Conservation (phyloP, 2,888 invertebrate species). For the Colostygia pectinataria region DNA sequence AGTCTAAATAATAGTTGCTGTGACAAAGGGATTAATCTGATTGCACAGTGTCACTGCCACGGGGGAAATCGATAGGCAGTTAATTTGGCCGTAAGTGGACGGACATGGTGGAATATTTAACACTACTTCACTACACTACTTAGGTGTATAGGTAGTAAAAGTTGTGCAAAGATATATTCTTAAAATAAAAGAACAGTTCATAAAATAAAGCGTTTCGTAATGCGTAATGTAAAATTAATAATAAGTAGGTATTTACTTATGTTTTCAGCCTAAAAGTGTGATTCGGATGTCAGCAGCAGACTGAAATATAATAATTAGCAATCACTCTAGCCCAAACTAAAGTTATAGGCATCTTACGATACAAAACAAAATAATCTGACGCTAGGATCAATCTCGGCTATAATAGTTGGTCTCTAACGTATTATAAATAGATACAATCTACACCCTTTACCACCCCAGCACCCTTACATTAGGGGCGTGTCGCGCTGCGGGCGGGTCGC, state of each 20-base stretch:
- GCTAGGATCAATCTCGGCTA: too few relatives aligned
- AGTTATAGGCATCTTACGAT: too few relatives aligned
- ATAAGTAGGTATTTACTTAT: too few relatives aligned
- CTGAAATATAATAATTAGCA: too few relatives aligned
- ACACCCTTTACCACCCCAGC: slow-evolving; percentile 20
- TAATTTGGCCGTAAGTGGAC: slow-evolving; percentile 50
- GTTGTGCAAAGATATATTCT: too few relatives aligned
- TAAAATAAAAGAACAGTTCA: too few relatives aligned
- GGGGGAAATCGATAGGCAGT: slow-evolving; percentile 45
- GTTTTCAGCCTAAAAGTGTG: too few relatives aligned
- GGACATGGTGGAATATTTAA: slow-evolving; percentile 3
- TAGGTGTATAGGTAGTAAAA: background rate
- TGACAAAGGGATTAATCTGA: slow-evolving; percentile 35
- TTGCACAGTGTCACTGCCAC: slow-evolving; percentile 40
- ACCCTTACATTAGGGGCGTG: slow-evolving; percentile 50
- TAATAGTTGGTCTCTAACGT: background rate
- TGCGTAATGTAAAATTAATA: too few relatives aligned
- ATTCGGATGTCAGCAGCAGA: too few relatives aligned
- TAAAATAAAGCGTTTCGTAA: too few relatives aligned
- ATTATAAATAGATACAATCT: slow-evolving; percentile 4
- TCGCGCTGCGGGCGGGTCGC: slow-evolving; percentile 62
- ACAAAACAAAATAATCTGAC: too few relatives aligned
- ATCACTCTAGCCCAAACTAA: too few relatives aligned
- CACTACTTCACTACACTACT: slow-evolving; percentile 4
- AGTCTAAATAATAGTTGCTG: background rate